Evolutionary conservation across 2,113 vertebrate species (phyloP).

Genomic region (Elgaria multicarinata): DNA sequence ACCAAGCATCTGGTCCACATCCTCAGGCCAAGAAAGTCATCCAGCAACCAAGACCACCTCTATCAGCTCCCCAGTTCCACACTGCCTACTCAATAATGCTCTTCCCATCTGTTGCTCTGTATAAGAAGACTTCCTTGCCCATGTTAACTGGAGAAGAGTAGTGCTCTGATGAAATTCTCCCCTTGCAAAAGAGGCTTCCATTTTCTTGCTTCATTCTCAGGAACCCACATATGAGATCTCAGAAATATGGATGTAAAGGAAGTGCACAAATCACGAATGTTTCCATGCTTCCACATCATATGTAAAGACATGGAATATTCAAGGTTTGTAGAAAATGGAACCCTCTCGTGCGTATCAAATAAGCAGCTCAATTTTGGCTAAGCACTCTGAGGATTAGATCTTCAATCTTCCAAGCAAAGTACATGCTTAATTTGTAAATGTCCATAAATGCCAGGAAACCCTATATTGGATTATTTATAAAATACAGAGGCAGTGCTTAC

Average conservation of each 20-base stretch:
- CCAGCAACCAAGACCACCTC: too few species aligned
- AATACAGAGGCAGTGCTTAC: neutral
- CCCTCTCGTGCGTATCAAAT: neutral
- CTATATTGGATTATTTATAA: conserved; percentile 1
- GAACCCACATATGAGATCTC: too few species aligned
- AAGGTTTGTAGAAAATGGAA: conserved; percentile 7
- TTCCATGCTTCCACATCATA: neutral
- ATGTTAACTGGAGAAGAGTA: too few species aligned
- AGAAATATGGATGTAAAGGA: neutral
- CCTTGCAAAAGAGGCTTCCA: too few species aligned
- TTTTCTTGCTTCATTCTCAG: too few species aligned
- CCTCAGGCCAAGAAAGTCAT: too few species aligned
- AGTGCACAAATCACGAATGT: neutral
- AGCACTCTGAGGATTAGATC: conserved; percentile 2
- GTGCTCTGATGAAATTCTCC: too few species aligned
- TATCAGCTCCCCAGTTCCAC: too few species aligned
- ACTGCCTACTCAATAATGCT: too few species aligned
- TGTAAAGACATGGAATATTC: neutral
- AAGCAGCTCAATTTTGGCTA: neutral
- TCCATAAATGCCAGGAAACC: conserved; percentile 18
- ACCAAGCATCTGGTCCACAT: too few species aligned
- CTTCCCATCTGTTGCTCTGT: too few species aligned
- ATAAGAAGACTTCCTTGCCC: too few species aligned
- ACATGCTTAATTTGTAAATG: conserved; percentile 35
- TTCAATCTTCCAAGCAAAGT: conserved; percentile 20